These are phyloP conservation scores for Shinisaurus crocodilurus DNA, from an alignment of 2,113 vertebrate species.

Conservation along the genomic window DNA sequence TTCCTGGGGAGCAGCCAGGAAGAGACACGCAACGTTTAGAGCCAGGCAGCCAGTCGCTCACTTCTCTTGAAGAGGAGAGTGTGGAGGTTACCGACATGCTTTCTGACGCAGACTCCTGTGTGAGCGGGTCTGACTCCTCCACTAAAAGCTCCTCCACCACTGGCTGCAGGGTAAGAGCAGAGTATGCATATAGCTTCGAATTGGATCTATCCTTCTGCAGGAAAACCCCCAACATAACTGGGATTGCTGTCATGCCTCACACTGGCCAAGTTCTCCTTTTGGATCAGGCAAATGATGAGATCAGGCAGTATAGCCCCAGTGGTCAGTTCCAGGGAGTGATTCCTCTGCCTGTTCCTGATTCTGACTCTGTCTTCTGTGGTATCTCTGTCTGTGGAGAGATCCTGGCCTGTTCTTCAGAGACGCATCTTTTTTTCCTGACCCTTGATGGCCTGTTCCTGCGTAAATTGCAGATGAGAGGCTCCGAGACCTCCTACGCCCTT, in stretches of 20 bases:
- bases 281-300: slow-evolving; percentile 45
- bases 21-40: background rate
- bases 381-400: slow-evolving; percentile 26
- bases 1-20: background rate
- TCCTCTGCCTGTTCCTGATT: background rate
- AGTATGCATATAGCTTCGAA: slow-evolving; percentile 9
- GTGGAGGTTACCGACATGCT: background rate
- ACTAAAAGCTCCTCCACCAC: background rate
- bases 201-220: background rate
- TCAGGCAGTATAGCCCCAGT: slow-evolving; percentile 26
- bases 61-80: background rate
- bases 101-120: background rate
- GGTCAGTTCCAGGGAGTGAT: slow-evolving; percentile 3
- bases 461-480: slow-evolving; percentile 39
- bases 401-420: slow-evolving; percentile 39
- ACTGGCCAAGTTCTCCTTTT: slow-evolving; percentile 39
- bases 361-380: slow-evolving; percentile 15
- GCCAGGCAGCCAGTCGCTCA: background rate
- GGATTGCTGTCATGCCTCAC: slow-evolving; percentile 26
- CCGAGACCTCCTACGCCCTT: slow-evolving; percentile 32
- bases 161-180: background rate
- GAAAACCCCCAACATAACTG: slow-evolving; percentile 39
- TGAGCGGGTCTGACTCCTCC: background rate
- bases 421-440: slow-evolving; percentile 29
- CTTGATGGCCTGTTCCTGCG: slow-evolving; percentile 11